Evolutionary conservation across 2,888 invertebrate species (phyloP).

Genomic region (Eupithecia dodoneata): DNA sequence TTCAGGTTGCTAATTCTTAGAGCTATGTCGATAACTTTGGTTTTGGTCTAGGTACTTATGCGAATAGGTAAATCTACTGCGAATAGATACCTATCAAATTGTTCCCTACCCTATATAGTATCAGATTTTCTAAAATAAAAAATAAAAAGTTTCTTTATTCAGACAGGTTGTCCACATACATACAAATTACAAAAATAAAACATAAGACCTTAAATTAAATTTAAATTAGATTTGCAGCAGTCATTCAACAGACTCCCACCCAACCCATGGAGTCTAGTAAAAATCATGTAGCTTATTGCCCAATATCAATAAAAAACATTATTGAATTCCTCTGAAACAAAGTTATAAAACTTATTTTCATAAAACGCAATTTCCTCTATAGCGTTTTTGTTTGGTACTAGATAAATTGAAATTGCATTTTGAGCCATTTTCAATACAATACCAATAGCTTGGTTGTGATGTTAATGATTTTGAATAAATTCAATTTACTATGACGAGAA

Average conservation of each 20-base stretch:
- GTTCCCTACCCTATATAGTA: neutral
- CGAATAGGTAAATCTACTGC: neutral
- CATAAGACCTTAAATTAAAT: no score
- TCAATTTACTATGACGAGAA: slow-evolving; percentile 54
- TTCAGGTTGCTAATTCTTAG: no score
- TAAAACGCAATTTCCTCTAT: neutral
- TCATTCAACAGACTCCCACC: no score
- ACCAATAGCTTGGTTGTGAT: neutral
- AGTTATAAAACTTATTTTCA: slow-evolving; percentile 4
- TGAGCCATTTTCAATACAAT: neutral
- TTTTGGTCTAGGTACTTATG: no score
- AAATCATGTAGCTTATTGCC: neutral
- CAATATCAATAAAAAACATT: neutral
- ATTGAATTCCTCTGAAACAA: neutral
- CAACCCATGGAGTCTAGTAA: no score
- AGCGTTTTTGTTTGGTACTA: neutral
- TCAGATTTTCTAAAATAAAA: neutral
- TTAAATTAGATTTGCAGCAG: no score
- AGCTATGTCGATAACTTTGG: no score
- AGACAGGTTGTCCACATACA: no score
- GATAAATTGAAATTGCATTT: neutral
- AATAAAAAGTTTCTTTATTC: no score
- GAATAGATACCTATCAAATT: neutral
- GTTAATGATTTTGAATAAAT: neutral
- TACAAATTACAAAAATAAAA: no score